Percentiles rank a stretch among this genome's conserved stretches.
Evolutionary conservation across 2,888 invertebrate species (phyloP).

Genomic region (Xanthorhoe spadicearia): DNA sequence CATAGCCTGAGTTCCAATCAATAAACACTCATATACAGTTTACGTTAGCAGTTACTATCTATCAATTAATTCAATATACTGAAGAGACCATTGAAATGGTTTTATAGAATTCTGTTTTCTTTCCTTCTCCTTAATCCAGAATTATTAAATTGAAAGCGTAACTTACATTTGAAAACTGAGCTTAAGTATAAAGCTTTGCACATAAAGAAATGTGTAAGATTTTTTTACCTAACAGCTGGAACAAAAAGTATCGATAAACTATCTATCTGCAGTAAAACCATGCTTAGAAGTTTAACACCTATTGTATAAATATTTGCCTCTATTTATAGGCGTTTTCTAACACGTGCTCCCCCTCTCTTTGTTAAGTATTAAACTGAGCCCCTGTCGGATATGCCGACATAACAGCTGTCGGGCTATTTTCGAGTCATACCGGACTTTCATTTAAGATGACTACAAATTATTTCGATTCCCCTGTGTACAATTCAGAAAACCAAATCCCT

Average conservation of each 20-base stretch:
- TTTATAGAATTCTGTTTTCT: slow-evolving; percentile 8
- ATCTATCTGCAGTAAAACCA: slow-evolving; percentile 13
- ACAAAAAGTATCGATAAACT: neutral
- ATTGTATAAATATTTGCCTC: slow-evolving; percentile 39
- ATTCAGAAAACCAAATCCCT: slow-evolving; percentile 30
- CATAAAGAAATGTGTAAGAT: neutral
- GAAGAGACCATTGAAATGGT: slow-evolving; percentile 17
- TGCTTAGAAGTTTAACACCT: slow-evolving; percentile 27
- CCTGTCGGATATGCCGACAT: slow-evolving; percentile 67
- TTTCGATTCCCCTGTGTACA: slow-evolving; percentile 36
- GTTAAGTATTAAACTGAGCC: slow-evolving; percentile 62
- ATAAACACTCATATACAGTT: slow-evolving; percentile 14
- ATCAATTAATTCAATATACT: slow-evolving; percentile 27
- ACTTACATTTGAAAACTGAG: too few species aligned
- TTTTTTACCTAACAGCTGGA: neutral
- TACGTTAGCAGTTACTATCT: slow-evolving; percentile 12
- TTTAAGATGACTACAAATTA: slow-evolving; percentile 54
- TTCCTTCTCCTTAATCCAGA: slow-evolving; percentile 1
- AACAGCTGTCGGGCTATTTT: slow-evolving; percentile 81
- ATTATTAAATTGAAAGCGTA: too few species aligned
- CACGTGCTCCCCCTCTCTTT: slow-evolving; percentile 58
- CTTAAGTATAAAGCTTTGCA: neutral
- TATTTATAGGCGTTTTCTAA: slow-evolving; percentile 47
- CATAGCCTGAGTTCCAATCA: slow-evolving; percentile 9
- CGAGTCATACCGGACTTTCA: slow-evolving; percentile 67